Evolutionary conservation across 2,113 vertebrate species (phyloP), one percentile per base, ranked within the genome.

Genomic region (Variabilichromis moorii): DNA sequence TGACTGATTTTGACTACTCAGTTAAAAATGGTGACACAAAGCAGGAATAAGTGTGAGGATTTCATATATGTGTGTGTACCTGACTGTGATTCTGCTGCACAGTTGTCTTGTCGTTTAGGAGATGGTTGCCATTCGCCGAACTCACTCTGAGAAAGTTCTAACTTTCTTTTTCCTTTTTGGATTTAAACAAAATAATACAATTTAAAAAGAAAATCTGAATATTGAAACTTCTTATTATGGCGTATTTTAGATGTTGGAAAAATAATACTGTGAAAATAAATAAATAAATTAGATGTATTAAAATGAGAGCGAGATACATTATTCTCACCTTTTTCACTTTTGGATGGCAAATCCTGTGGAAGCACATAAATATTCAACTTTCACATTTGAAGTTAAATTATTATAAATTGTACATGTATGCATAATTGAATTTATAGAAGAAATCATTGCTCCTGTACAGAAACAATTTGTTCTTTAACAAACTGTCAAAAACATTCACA

Each of bases 231-330:
- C 47, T 50, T 2, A 17, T 50, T 4, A 50, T 50, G 4, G 47
- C 0, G 0, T 17, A 17, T 50, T 50, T 50, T 50, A 50, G 1
- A 50, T 17, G 3, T 8, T 50, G 8, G 0, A 51, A 51, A 51
- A 19, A 51, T 51, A 9, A 19, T 51, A 19, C 8, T 51, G 17
- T 50, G 47, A 50, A 50, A 50, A 50, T 3, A 50, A 5, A 50
- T 8, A 50, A 50, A 50, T 50, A 50, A 50, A 50, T 50, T 50
- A 50, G 47, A 50, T 50, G 16, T 50, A 50, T 50, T 19, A 19
- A 51, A 51, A 51, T 5, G 16, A 51, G 47, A 51, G 17, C 0
- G 17, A 51, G 47, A 51, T 19, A 51, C 47, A 51, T 50, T 51
- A 1, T 51, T 51, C 50, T 51, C 50, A 51, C 50, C 50, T 19